A percentile compares a stretch with the other conserved stretches of the same genome.
Conservation (phyloP, 2,888 invertebrate species). For the Blomia tropicalis region DNA sequence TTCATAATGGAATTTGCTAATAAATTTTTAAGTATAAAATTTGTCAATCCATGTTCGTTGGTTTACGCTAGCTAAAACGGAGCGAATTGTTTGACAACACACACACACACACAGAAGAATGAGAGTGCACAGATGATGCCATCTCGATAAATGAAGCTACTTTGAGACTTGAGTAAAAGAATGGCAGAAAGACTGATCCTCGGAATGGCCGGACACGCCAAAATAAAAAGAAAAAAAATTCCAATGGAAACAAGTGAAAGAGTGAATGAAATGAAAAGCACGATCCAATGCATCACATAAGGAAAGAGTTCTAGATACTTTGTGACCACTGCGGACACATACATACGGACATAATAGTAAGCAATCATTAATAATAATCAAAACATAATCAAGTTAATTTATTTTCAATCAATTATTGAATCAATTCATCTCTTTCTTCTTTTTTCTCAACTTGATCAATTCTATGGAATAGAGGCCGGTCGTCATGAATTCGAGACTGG, state of each 20-base stretch:
- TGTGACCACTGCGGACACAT: too few species aligned
- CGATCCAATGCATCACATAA: not conserved
- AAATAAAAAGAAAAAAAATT: not conserved
- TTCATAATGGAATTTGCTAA: too few species aligned
- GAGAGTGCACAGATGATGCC: not conserved
- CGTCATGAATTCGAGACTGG: too few species aligned
- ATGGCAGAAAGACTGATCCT: too few species aligned
- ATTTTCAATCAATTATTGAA: conserved; percentile 14
- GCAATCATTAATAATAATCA: conserved; percentile 13
- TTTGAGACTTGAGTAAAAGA: not conserved
- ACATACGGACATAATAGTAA: too few species aligned
- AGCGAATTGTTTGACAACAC: not conserved
- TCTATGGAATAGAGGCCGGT: too few species aligned
- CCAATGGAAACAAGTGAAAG: not conserved
- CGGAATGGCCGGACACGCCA: not conserved
- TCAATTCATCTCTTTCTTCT: conserved; percentile 8
- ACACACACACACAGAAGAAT: not conserved
- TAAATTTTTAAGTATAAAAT: conserved; percentile 6
- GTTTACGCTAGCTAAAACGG: too few species aligned
- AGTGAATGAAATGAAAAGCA: not conserved
- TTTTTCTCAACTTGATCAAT: too few species aligned
- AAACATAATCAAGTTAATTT: conserved; percentile 14
- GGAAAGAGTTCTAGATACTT: too few species aligned
- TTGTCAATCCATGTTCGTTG: not conserved
- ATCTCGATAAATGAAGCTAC: conserved; percentile 7